phyloP scores from a whole-genome alignment of 2,888 invertebrate species.

The Philonicus albiceps region DNA sequence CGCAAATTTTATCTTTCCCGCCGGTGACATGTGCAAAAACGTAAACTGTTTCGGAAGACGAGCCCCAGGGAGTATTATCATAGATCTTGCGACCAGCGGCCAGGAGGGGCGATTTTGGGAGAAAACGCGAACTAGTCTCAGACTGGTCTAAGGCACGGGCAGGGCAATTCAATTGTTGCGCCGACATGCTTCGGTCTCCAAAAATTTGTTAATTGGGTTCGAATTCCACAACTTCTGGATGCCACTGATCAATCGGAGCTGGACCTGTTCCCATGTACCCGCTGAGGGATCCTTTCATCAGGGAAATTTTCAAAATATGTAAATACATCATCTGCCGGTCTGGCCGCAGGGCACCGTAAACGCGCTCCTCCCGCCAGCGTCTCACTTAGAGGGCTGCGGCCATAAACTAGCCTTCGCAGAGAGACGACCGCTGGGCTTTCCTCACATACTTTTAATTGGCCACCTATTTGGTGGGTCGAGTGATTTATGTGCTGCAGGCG shows the following conservation, averaged over 20 bases:
- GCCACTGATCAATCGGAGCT: conserved; percentile 29
- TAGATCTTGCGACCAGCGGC: background rate
- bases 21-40: background rate
- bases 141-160: background rate
- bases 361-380: background rate
- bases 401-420: background rate
- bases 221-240: conserved; percentile 45
- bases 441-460: conserved; percentile 48
- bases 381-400: background rate
- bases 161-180: background rate
- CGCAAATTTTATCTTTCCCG: background rate
- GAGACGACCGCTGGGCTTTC: conserved; percentile 21
- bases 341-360: background rate
- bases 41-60: background rate
- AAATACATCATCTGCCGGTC: conserved; percentile 1
- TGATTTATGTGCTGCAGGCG: conserved; percentile 43
- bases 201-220: conserved; percentile 47
- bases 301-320: conserved; percentile 5
- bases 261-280: conserved; percentile 28
- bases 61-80: background rate
- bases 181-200: conserved; percentile 58
- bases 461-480: conserved; percentile 47
- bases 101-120: background rate
- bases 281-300: conserved; percentile 2
- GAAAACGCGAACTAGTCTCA: background rate